These are phyloP conservation scores for Thaumetopoea pityocampa DNA, from an alignment of 1,140 invertebrate species.

Conservation along the genomic window DNA sequence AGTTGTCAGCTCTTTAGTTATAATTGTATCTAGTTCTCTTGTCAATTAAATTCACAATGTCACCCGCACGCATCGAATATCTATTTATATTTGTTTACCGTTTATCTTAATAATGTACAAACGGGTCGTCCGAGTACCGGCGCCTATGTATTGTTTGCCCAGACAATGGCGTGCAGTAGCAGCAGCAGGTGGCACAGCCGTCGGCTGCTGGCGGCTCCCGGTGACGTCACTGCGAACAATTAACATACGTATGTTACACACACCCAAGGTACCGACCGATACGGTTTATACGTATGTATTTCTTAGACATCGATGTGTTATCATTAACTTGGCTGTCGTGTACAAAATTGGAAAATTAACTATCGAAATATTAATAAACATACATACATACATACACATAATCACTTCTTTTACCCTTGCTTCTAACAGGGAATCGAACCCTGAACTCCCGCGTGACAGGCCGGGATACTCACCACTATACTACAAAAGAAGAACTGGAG, in stretches of 20 bases:
- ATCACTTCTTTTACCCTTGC: no score
- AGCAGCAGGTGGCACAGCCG: conserved; percentile 50
- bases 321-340: no score
- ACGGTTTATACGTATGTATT: not conserved
- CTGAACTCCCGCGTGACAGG: no score
- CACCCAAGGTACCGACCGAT: not conserved
- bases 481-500: no score
- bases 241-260: conserved; percentile 16
- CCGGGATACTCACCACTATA: no score
- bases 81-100: conserved; percentile 22
- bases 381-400: no score
- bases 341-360: no score
- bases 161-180: conserved; percentile 44
- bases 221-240: conserved; percentile 58
- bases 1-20: conserved; percentile 65
- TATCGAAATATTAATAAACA: no score
- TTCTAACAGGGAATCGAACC: no score
- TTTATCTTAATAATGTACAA: no score
- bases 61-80: conserved; percentile 38
- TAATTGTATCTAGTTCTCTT: conserved; percentile 38
- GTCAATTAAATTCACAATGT: conserved; percentile 51
- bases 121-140: no score
- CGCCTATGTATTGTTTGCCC: conserved; percentile 55
- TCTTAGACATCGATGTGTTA: not conserved
- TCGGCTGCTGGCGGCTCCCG: conserved; percentile 48